Evolutionary conservation across 1,140 invertebrate genomes (phyloP), one percentile per base, ranked within the genome.

Genomic region (Trichonephila clavipes): DNA sequence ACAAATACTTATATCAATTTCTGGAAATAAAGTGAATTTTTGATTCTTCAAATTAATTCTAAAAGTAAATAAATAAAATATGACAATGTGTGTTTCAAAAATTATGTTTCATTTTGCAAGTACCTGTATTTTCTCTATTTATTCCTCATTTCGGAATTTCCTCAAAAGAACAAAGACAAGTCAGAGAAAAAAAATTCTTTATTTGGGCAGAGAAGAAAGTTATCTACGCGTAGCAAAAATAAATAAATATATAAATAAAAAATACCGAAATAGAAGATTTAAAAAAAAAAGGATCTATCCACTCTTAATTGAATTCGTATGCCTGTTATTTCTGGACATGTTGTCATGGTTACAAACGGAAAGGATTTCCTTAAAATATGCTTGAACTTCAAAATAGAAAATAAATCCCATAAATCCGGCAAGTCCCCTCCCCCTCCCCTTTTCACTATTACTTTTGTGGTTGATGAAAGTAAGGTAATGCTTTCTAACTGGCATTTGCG

Each of bases 281-380:
- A 28, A 61, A 62, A 64, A n/a, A 87, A 24, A 87, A 40, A 40
- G 34, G 34, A 34, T 16, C 28, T 16, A 24, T 61, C 59, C 24
- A 62, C 58, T 64, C 85, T 87, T 87, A 87, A 87, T 87, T 87
- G 85, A 61, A 87, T 87, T 87, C 62, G 59, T 87, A 87, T 87
- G 24, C 34, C 85, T 61, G 58, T 61, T 87, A 87, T 87, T 28
- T 64, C 59, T 87, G 59, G 85, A 61, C 85, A 62, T 62, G 85
- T 87, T 62, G 85, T 87, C 85, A 87, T 87, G 85, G 85, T 87
- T 87, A 87, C 85, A 64, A 34, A 24, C 28, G 28, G 59, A 34
- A 34, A 62, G 72, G 51, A 40, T 87, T 14, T 87, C 28, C 85
- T 64, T 61, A 87, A 87, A 87, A 87, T 87, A 87, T 87, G 85